These are phyloP conservation scores for Lepisosteus oculatus DNA, from an alignment of 2,113 vertebrate species.

Conservation along the genomic window DNA sequence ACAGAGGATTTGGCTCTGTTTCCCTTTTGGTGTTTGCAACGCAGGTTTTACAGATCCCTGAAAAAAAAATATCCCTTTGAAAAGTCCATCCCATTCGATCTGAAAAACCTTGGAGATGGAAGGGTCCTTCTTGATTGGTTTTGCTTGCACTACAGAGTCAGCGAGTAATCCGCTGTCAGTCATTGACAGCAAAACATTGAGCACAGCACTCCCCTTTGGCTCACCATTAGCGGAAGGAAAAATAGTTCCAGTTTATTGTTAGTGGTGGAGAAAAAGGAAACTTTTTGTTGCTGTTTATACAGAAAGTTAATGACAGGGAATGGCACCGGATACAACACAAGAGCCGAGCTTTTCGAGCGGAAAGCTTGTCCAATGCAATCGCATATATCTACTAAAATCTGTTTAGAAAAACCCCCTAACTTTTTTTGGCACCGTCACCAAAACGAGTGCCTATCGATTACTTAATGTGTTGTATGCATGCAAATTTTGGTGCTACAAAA, in stretches of 20 bases:
- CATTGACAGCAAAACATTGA: conserved; percentile 27
- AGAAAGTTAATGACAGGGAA: background rate
- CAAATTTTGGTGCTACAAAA: too few relatives aligned
- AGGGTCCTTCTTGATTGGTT: background rate
- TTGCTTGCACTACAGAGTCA: conserved; percentile 3
- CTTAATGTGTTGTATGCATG: too few relatives aligned
- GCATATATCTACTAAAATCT: too few relatives aligned
- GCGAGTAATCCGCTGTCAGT: conserved; percentile 27
- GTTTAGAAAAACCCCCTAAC: too few relatives aligned
- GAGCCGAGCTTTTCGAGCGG: too few relatives aligned
- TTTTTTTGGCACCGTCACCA: too few relatives aligned
- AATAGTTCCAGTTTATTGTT: conserved; percentile 50
- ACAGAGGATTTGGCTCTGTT: too few relatives aligned
- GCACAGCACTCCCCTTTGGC: conserved; percentile 17
- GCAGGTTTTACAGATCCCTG: too few relatives aligned
- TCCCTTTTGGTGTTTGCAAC: too few relatives aligned
- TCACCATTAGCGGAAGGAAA: conserved; percentile 41
- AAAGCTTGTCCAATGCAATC: too few relatives aligned
- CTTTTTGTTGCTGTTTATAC: background rate
- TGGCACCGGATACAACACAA: background rate
- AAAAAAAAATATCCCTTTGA: too few relatives aligned
- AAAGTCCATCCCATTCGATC: background rate
- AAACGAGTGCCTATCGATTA: too few relatives aligned
- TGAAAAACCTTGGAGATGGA: background rate
- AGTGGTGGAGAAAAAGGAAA: conserved; percentile 11